Evolutionary conservation across 2,888 invertebrate genomes (phyloP).

Genomic region (Drosophila birchii): DNA sequence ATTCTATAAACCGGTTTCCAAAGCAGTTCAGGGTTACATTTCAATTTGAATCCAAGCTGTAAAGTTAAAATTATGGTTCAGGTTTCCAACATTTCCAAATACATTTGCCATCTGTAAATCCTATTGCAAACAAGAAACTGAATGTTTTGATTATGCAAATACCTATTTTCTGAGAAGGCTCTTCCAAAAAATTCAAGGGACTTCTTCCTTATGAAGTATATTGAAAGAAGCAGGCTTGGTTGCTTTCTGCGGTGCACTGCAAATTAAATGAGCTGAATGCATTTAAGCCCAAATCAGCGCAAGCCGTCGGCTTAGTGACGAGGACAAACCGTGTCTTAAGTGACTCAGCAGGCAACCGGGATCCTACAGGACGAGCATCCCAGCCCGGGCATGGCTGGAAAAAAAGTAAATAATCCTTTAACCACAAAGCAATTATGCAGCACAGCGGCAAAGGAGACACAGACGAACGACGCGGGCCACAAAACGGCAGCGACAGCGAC

Average conservation of each 20-base stretch:
- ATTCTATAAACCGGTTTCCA: constrained; percentile 2
- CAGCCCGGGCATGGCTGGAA: constrained; percentile 30
- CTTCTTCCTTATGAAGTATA: not conserved
- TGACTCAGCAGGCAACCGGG: constrained; percentile 63
- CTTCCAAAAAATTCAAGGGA: not conserved
- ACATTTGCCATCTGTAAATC: not conserved
- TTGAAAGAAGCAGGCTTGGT: constrained; percentile 7
- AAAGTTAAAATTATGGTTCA: not conserved
- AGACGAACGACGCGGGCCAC: constrained; percentile 20
- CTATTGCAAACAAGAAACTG: not conserved
- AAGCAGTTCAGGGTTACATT: constrained; percentile 12
- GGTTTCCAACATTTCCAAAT: not conserved
- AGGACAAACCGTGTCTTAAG: constrained; percentile 60
- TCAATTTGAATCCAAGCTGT: not conserved
- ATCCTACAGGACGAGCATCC: constrained; percentile 8
- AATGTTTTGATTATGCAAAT: not conserved
- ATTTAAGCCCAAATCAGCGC: constrained; percentile 77
- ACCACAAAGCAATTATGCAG: constrained; percentile 79
- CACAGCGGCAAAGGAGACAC: constrained; percentile 45
- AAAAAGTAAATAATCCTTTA: constrained; percentile 64
- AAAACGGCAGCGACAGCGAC: constrained; percentile 9
- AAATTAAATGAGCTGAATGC: constrained; percentile 78
- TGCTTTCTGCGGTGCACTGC: constrained; percentile 54
- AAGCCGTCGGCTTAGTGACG: constrained; percentile 69
- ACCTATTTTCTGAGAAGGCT: not conserved